Conservation (phyloP, 2,113 vertebrate species). For the Heptranchias perlo region DNA sequence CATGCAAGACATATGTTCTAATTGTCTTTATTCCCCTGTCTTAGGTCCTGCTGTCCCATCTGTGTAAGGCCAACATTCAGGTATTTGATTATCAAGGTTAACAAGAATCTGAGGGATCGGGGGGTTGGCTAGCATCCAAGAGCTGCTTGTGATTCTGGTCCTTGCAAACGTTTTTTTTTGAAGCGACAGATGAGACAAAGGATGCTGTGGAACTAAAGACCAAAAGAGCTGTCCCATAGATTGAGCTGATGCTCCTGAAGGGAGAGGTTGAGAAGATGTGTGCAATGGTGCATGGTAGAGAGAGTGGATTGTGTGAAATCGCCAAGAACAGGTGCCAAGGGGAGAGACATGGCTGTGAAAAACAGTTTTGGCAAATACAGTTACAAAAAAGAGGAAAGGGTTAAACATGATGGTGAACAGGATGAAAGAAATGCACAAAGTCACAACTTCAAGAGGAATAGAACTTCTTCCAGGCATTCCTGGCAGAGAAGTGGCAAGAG, state of each 20-base stretch:
- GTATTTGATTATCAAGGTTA: background rate
- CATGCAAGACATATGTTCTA: background rate
- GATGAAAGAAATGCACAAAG: background rate
- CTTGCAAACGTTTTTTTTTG: background rate
- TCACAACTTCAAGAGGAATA: background rate
- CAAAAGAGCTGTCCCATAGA: background rate
- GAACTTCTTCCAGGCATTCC: background rate
- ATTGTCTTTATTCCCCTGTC: background rate
- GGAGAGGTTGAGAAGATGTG: background rate
- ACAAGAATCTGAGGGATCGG: background rate
- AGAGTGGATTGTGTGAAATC: background rate
- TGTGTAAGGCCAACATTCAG: background rate
- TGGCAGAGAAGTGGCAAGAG: background rate
- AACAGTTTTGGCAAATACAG: background rate
- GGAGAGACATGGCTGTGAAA: background rate
- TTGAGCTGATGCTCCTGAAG: background rate
- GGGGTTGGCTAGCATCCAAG: background rate
- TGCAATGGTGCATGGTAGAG: background rate
- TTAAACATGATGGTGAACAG: background rate
- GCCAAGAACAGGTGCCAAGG: background rate
- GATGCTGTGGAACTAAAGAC: background rate
- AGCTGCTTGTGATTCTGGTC: background rate
- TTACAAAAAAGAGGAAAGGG: background rate
- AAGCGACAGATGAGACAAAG: background rate
- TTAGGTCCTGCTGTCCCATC: background rate